Evolutionary conservation across 2,888 invertebrate genomes (phyloP).

Genomic region (Pherbina coryleti): DNA sequence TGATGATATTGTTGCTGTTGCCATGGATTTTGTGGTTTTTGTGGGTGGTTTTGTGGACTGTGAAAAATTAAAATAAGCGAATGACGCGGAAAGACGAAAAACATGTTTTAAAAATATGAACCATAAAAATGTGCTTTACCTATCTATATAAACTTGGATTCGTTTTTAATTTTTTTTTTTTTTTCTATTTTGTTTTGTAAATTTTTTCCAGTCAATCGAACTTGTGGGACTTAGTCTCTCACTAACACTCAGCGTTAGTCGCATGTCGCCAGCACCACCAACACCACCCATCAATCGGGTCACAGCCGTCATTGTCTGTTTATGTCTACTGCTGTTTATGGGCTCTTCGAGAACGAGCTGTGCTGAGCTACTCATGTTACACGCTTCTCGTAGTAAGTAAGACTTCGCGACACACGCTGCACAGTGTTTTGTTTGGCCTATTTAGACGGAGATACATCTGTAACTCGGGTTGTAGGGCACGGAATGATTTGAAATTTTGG

Average conservation of each 20-base stretch:
- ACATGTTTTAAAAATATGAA: neutral
- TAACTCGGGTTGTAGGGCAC: too few species aligned
- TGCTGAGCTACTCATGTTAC: too few species aligned
- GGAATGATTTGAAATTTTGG: too few species aligned
- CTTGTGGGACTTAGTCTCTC: neutral
- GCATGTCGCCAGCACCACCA: neutral
- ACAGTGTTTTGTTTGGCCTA: too few species aligned
- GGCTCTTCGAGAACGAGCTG: too few species aligned
- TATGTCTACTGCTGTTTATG: too few species aligned
- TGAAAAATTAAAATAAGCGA: neutral
- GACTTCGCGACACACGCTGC: too few species aligned
- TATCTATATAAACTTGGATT: too few species aligned
- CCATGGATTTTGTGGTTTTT: neutral
- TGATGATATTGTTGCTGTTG: slow-evolving; percentile 10
- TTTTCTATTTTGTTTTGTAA: neutral
- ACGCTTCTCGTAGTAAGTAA: too few species aligned
- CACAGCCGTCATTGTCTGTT: too few species aligned
- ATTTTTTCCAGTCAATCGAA: slow-evolving; percentile 15
- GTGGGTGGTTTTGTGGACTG: neutral
- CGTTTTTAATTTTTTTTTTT: too few species aligned
- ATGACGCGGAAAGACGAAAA: slow-evolving; percentile 8
- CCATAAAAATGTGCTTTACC: neutral
- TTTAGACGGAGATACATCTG: too few species aligned
- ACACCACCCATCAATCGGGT: neutral
- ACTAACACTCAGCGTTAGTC: neutral